These are phyloP conservation scores for Calosoma granatense DNA, from an alignment of 1,140 invertebrate genomes.

Conservation along the genomic window DNA sequence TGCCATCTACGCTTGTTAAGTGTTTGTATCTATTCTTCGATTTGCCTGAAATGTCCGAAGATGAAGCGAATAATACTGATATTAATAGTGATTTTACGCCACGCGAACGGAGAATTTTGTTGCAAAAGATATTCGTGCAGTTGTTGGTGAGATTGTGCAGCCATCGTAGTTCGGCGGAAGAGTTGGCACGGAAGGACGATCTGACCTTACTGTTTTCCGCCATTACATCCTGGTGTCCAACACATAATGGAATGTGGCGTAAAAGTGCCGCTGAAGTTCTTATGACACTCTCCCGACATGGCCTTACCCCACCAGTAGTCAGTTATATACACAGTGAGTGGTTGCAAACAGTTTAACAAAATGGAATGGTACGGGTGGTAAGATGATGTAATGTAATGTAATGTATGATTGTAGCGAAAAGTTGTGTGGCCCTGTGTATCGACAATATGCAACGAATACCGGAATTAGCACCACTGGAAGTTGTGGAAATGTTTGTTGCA, in stretches of 20 bases:
- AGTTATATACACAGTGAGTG: conserved; percentile 93
- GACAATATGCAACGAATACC: conserved; percentile 94
- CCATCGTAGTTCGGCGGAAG: conserved; percentile 86
- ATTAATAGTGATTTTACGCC: conserved; percentile 79
- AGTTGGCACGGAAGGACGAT: conserved; percentile 93
- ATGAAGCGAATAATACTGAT: conserved; percentile 61
- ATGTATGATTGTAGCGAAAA: conserved; percentile 66
- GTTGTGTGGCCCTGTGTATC: conserved; percentile 88
- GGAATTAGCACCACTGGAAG: conserved; percentile 86
- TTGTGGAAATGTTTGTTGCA: conserved; percentile 97
- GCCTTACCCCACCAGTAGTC: conserved; percentile 83
- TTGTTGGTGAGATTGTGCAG: conserved; percentile 89
- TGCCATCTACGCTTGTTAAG: conserved; percentile 97
- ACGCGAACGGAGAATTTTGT: conserved; percentile 76
- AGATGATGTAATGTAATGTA: conserved; percentile 5
- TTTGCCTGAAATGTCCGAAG: conserved; percentile 80
- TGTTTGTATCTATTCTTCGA: conserved; percentile 99
- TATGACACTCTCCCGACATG: conserved; percentile 90
- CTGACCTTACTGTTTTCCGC: conserved; percentile 91
- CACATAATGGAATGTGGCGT: conserved; percentile 89
- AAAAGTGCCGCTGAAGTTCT: conserved; percentile 94
- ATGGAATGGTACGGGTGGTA: background rate
- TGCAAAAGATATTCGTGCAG: conserved; percentile 95
- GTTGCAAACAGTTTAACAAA: conserved; percentile 3
- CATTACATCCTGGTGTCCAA: conserved; percentile 88